Conservation (phyloP, 2,888 invertebrate genomes). For the Parthenolecanium corni region DNA sequence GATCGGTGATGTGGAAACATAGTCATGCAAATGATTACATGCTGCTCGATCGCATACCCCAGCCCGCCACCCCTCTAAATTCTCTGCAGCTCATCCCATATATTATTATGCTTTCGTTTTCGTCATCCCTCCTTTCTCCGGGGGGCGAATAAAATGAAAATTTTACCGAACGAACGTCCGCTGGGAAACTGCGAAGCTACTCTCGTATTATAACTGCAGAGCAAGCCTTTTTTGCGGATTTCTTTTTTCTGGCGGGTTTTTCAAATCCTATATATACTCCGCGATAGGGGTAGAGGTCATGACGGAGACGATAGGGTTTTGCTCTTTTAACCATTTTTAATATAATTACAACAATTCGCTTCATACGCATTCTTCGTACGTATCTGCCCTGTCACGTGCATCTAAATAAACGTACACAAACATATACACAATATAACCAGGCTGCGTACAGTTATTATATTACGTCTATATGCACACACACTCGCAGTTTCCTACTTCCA, state of each 20-base stretch:
- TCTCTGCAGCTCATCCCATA: background rate
- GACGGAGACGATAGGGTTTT: background rate
- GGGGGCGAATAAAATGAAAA: background rate
- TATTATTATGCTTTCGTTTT: background rate
- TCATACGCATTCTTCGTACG: background rate
- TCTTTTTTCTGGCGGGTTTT: background rate
- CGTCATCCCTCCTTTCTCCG: background rate
- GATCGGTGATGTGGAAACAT: slow-evolving; percentile 28
- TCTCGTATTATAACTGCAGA: background rate
- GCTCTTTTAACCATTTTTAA: slow-evolving; percentile 20
- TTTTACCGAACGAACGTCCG: background rate
- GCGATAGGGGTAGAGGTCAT: background rate
- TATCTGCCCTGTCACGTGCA: slow-evolving; percentile 25
- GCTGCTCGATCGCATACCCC: slow-evolving; percentile 25
- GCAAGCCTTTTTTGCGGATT: background rate
- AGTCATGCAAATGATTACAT: slow-evolving; percentile 29
- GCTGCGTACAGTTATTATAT: background rate
- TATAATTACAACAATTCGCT: slow-evolving; percentile 21
- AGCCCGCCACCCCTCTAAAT: background rate
- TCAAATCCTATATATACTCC: too few species aligned
- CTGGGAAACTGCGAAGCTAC: background rate
- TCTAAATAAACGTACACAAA: slow-evolving; percentile 14
- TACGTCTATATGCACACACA: background rate
- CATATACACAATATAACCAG: too few species aligned
- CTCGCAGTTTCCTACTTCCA: background rate